Conservation (phyloP, 64 coral and sea anemone species). For the Anthopleura sola region DNA sequence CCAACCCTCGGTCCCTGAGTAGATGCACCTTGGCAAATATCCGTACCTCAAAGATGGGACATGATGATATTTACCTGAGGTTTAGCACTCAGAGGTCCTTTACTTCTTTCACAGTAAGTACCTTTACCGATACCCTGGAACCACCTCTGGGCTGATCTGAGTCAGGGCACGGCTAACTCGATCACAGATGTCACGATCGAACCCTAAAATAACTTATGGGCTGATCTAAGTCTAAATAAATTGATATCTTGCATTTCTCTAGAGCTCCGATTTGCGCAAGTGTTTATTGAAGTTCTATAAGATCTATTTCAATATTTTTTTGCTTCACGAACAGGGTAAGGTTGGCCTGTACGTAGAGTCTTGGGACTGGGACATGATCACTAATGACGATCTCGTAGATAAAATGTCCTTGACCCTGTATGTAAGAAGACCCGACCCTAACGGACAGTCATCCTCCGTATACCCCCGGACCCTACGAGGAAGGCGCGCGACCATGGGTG, state of each 20-base stretch:
- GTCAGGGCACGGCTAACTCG: not conserved
- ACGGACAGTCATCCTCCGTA: not conserved
- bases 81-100: conserved; percentile 32
- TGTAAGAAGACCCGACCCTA: conserved; percentile 7
- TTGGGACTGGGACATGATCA: conserved; percentile 59
- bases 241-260: too few relatives aligned
- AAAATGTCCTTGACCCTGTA: conserved; percentile 21
- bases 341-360: conserved; percentile 57
- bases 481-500: not conserved
- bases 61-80: not conserved
- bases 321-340: conserved; percentile 34
- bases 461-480: not conserved
- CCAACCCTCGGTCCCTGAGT: not conserved
- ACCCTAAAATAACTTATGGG: too few relatives aligned
- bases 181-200: too few relatives aligned
- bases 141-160: not conserved
- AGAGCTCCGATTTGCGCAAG: too few relatives aligned
- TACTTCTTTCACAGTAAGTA: conserved; percentile 47
- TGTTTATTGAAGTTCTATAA: too few relatives aligned
- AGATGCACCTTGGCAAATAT: conserved; percentile 47
- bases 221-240: too few relatives aligned
- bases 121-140: too few relatives aligned
- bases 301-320: not conserved
- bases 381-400: conserved; percentile 56
- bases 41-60: conserved; percentile 35